phyloP scores from a whole-genome alignment of 2,888 invertebrate genomes.

The Drosophila prolongata region DNA sequence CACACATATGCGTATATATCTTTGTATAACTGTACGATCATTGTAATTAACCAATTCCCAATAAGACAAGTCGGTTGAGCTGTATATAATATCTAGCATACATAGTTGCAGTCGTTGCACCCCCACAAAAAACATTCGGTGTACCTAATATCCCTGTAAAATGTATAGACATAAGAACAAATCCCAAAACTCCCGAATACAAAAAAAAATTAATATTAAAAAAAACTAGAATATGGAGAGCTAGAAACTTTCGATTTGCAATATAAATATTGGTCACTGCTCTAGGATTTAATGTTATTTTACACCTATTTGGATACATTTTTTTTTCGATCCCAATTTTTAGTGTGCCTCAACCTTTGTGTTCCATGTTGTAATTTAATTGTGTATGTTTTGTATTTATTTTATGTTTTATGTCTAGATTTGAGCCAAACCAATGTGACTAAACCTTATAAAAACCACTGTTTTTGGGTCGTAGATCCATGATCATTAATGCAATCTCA shows the following conservation, averaged over 20 bases:
- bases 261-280: constrained; percentile 21
- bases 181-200: background rate
- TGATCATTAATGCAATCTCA: background rate
- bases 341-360: constrained; percentile 45
- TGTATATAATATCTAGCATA: constrained; percentile 44
- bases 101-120: constrained; percentile 30
- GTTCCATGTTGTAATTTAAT: constrained; percentile 62
- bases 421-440: constrained; percentile 59
- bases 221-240: constrained; percentile 11
- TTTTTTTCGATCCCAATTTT: constrained; percentile 20
- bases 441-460: constrained; percentile 43
- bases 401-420: constrained; percentile 61
- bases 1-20: constrained; percentile 50
- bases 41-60: constrained; percentile 51
- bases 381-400: constrained; percentile 53
- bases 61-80: constrained; percentile 29
- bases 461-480: background rate
- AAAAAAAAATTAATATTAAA: background rate
- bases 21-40: constrained; percentile 48
- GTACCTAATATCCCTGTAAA: constrained; percentile 5
- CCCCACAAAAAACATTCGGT: constrained; percentile 31
- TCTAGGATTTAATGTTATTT: constrained; percentile 22
- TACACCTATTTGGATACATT: background rate
- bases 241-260: constrained; percentile 27
- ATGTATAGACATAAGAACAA: constrained; percentile 9